A percentile compares a stretch with the other conserved stretches of the same genome.
phyloP scores from a whole-genome alignment of 2,113 vertebrate species.

The Odontophorus gujanensis region DNA sequence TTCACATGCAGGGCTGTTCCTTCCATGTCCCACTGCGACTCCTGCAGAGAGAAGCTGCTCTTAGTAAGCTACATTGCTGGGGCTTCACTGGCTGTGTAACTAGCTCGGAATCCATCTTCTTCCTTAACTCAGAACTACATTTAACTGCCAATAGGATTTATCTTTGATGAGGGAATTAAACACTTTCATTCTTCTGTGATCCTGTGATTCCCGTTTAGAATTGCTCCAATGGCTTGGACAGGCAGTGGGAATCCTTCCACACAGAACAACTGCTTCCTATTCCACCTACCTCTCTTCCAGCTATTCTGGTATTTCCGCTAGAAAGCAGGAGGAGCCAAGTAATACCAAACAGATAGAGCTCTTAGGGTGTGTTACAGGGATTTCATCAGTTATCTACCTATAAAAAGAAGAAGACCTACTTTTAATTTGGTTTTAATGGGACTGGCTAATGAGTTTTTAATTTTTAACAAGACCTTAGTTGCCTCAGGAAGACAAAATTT shows the following conservation, averaged over 20 bases:
- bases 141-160: conserved; percentile 50
- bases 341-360: background rate
- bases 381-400: background rate
- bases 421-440: background rate
- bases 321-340: background rate
- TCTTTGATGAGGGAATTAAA: conserved; percentile 12
- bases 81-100: conserved; percentile 51
- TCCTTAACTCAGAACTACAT: conserved; percentile 37
- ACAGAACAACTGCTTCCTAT: background rate
- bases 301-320: background rate
- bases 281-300: background rate
- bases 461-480: background rate
- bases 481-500: background rate
- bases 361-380: background rate
- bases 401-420: background rate
- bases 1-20: conserved; percentile 57
- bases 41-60: conserved; percentile 66
- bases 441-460: background rate
- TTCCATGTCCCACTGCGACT: conserved; percentile 64
- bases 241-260: background rate
- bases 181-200: background rate
- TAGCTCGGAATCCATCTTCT: conserved; percentile 46
- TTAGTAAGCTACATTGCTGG: conserved; percentile 51
- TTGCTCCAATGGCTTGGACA: background rate
- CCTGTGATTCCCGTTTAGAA: background rate